These are phyloP conservation scores for Drosophila gaucha DNA, from an alignment of 2,888 invertebrate genomes.

Conservation along the genomic window DNA sequence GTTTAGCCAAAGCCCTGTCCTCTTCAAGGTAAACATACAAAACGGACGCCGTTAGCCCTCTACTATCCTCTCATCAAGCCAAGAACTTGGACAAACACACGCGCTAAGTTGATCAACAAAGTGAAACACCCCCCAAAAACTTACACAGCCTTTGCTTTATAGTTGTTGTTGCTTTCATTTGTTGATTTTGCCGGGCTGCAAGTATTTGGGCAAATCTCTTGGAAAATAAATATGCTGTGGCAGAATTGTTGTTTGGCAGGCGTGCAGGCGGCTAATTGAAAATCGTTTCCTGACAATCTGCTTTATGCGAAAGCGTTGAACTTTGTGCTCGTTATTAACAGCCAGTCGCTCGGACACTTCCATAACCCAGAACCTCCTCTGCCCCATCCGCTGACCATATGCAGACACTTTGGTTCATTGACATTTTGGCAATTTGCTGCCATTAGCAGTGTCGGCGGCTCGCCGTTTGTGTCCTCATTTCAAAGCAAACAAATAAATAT, in stretches of 20 bases:
- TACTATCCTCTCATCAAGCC: constrained; percentile 10
- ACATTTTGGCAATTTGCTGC: constrained; percentile 75
- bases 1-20: constrained; percentile 37
- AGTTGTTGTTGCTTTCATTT: constrained; percentile 28
- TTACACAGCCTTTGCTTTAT: background rate
- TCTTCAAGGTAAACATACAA: constrained; percentile 43
- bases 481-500: constrained; percentile 66
- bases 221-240: constrained; percentile 45
- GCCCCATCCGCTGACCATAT: constrained; percentile 30
- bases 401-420: constrained; percentile 75
- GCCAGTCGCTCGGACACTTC: constrained; percentile 8
- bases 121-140: background rate
- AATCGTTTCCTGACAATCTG: constrained; percentile 59
- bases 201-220: constrained; percentile 49
- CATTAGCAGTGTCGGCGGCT: constrained; percentile 52
- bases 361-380: background rate
- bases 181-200: constrained; percentile 31
- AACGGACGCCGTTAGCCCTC: constrained; percentile 1
- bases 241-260: constrained; percentile 29
- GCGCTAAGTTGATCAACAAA: constrained; percentile 55
- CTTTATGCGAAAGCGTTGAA: constrained; percentile 56
- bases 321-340: constrained; percentile 67
- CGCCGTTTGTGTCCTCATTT: constrained; percentile 69
- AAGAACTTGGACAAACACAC: constrained; percentile 49
- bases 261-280: constrained; percentile 57